These are phyloP conservation scores for Lepidocyrtoides sp. DNA, from an alignment of 2,888 invertebrate species.

Conservation along the genomic window DNA sequence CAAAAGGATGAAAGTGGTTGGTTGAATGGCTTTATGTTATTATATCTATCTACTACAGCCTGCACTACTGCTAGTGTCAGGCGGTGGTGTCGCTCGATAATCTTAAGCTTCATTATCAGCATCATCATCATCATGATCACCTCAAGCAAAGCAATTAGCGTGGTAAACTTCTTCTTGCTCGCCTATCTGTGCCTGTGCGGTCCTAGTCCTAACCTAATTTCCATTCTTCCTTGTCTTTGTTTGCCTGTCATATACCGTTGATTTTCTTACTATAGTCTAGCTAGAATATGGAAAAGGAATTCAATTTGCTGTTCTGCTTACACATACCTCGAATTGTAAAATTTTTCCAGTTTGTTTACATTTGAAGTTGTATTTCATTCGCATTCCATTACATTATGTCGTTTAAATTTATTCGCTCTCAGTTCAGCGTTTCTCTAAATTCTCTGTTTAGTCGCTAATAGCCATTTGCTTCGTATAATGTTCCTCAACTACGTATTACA, in stretches of 20 bases:
- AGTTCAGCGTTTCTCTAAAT: no score
- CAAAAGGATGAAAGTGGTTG: neutral
- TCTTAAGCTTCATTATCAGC: constrained; percentile 39
- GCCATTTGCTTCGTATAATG: neutral
- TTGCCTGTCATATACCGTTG: no score
- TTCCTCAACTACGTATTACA: neutral
- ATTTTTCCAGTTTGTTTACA: constrained; percentile 21
- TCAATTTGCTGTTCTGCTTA: neutral
- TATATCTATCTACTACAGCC: neutral
- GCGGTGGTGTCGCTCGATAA: constrained; percentile 49
- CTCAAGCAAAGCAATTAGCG: constrained; percentile 39
- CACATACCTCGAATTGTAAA: neutral
- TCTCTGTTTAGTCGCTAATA: neutral
- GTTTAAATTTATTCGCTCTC: no score
- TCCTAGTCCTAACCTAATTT: no score
- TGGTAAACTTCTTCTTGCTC: neutral
- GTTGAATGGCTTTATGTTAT: neutral
- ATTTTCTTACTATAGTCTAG: no score
- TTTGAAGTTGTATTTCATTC: no score
- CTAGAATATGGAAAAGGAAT: neutral
- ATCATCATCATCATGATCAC: neutral
- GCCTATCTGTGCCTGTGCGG: neutral
- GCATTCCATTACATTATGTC: no score
- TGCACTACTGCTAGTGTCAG: neutral
- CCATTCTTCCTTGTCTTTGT: neutral